These are phyloP conservation scores for Hippocampus abdominalis DNA, from an alignment of 2,113 vertebrate species.

Conservation along the genomic window DNA sequence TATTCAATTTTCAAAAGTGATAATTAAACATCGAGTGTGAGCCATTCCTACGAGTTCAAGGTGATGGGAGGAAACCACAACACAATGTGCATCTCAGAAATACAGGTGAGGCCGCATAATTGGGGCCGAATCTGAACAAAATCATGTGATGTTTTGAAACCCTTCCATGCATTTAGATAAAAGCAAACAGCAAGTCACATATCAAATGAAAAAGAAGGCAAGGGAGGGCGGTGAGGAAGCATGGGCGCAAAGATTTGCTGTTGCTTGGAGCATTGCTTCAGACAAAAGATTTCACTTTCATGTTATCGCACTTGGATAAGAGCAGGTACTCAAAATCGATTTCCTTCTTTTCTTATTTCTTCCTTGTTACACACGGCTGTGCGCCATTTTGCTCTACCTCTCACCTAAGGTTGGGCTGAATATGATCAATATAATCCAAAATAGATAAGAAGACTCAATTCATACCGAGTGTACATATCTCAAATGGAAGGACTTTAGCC, in stretches of 20 bases:
- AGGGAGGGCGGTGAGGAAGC: conserved; percentile 12
- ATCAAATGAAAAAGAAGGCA: conserved; percentile 23
- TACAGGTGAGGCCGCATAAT: conserved; percentile 41
- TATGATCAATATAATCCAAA: background rate
- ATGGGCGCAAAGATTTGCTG: conserved; percentile 33
- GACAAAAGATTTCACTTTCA: conserved; percentile 16
- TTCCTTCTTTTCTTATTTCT: background rate
- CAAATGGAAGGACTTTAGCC: background rate
- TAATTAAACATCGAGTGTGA: conserved; percentile 33
- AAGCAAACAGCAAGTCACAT: conserved; percentile 47
- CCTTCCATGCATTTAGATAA: conserved; percentile 58
- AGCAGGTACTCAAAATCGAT: conserved; percentile 6
- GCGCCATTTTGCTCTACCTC: background rate
- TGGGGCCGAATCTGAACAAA: conserved; percentile 55
- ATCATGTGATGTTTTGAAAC: conserved; percentile 57
- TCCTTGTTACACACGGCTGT: background rate
- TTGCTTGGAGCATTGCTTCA: conserved; percentile 21
- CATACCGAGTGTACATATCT: too few species aligned
- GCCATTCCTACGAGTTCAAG: conserved; percentile 21
- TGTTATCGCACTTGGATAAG: conserved; percentile 9
- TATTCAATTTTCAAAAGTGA: background rate
- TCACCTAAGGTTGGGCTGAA: background rate
- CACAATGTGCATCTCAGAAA: conserved; percentile 34
- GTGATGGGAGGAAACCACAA: conserved; percentile 28
- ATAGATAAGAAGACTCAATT: background rate